Base-by-base conservation (phyloP, 2,797 vertebrate genomes). In the Allobates femoralis region DNA sequence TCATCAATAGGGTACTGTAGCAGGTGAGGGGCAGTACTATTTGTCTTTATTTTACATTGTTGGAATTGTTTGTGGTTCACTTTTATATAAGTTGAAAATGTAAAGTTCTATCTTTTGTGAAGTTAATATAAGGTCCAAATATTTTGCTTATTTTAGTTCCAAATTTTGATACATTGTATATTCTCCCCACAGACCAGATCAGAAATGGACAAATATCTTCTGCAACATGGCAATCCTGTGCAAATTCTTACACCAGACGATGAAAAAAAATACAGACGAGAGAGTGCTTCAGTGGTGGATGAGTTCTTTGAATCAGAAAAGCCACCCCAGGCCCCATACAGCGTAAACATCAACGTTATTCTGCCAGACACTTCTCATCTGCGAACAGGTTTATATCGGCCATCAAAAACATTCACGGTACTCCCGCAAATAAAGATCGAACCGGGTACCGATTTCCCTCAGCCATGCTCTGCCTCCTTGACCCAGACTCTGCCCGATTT, bases 311-410 rank as follows among this genome's bases (percentile, higher is more conserved):
- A 96, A 0, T 93, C 95, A 0, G 97, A 98, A 87, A 97, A 97
- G 84, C 91, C 93, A 0, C 23, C 12, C 3, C 89, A 91, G 0
- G 1, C 94, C 0, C 97, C 97, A 0, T 98, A 97, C 94, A 97
- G 96, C 58, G 94, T 98, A 41, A 98, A 98, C 93, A 97, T 98
- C 93, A 98, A 97, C 1, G 86, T 98, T 53, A 96, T 97, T 89
- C 94, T 98, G 15, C 97, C 96, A 1, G 96, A 94, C 91, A 96
- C 96, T 19, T 95, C 95, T 0, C 96, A 98, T 90, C 94, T 97
- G 30, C 96, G 96, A 91, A 97, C 96, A 0, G 97, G 97, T 75
- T 94, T 98, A 41, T 98, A 96, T 91, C 93, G 96, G 28, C 91
- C 93, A 3, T 90, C 94, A 90, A 93, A 92, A 12, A 19, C 90